Evolutionary conservation across 2,113 vertebrate species (phyloP).

Genomic region (Scatophagus argus): DNA sequence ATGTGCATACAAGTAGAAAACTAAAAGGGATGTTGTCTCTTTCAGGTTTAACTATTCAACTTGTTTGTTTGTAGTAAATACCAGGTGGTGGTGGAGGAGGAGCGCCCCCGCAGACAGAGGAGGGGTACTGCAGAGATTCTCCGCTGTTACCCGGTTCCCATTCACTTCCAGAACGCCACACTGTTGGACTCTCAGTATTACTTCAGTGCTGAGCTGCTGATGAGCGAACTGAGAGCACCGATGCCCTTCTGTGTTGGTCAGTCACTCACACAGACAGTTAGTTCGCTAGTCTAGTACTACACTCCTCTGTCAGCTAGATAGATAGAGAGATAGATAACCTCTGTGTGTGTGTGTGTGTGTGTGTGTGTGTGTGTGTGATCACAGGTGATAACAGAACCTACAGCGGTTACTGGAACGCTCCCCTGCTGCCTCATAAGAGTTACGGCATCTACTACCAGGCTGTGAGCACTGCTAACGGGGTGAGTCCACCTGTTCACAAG

Average conservation of each 20-base stretch:
- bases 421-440: slow-evolving; percentile 97
- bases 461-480: slow-evolving; percentile 97
- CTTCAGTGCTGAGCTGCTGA: slow-evolving; percentile 93
- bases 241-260: slow-evolving; percentile 90
- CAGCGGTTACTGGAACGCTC: slow-evolving; percentile 94
- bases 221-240: slow-evolving; percentile 84
- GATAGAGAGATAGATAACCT: too few species aligned
- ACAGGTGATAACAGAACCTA: slow-evolving; percentile 95
- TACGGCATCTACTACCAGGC: slow-evolving; percentile 98
- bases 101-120: slow-evolving; percentile 89
- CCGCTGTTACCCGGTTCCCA: slow-evolving; percentile 94
- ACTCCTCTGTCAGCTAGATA: too few species aligned
- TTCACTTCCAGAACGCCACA: slow-evolving; percentile 93
- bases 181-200: slow-evolving; percentile 92
- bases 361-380: not conserved
- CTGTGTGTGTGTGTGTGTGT: not conserved
- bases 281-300: too few species aligned
- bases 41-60: not conserved
- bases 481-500: slow-evolving; percentile 79
- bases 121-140: slow-evolving; percentile 91
- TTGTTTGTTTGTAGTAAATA: slow-evolving; percentile 87
- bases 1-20: too few species aligned
- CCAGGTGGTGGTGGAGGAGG: slow-evolving; percentile 96
- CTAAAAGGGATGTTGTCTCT: too few species aligned
- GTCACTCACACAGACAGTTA: slow-evolving; percentile 1